These are phyloP conservation scores for Adoxophyes honmai DNA, from an alignment of 1,140 invertebrate species.

Conservation along the genomic window DNA sequence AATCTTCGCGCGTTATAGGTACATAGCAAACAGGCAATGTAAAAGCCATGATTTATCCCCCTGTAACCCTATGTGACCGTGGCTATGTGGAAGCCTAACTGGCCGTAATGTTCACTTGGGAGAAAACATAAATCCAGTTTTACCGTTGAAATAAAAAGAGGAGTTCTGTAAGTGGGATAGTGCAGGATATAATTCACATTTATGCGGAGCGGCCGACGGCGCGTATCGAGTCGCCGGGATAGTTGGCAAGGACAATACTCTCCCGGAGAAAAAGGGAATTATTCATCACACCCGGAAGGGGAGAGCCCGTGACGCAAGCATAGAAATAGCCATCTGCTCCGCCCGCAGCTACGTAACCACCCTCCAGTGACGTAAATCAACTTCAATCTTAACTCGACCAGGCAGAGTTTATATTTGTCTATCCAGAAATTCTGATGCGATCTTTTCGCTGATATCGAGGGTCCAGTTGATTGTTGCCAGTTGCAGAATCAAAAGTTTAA, in stretches of 20 bases:
- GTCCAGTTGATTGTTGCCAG: conserved; percentile 71
- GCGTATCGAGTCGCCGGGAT: conserved; percentile 67
- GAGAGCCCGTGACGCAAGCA: conserved; percentile 74
- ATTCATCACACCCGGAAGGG: conserved; percentile 77
- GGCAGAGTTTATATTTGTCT: conserved; percentile 33
- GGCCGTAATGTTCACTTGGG: conserved; percentile 48
- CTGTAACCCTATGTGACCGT: conserved; percentile 9
- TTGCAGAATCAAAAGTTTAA: conserved; percentile 77
- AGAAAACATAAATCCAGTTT: conserved; percentile 60
- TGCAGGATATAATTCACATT: conserved; percentile 69
- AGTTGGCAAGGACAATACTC: conserved; percentile 72
- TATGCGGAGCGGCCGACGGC: conserved; percentile 61
- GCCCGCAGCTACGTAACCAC: conserved; percentile 36
- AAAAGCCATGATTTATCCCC: conserved; percentile 10
- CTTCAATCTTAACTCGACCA: conserved; percentile 14
- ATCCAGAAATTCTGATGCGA: conserved; percentile 11
- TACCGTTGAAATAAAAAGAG: conserved; percentile 66
- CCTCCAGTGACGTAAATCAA: neutral
- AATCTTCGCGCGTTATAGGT: too few relatives aligned
- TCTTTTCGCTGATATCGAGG: conserved; percentile 56
- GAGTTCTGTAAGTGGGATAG: conserved; percentile 61
- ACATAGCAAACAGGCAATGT: neutral
- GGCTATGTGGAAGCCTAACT: conserved; percentile 39
- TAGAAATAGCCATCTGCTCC: conserved; percentile 61
- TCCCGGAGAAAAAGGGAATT: conserved; percentile 72